Base-by-base conservation (phyloP, 1,140 invertebrate genomes). In the Drosophila trapezifrons region DNA sequence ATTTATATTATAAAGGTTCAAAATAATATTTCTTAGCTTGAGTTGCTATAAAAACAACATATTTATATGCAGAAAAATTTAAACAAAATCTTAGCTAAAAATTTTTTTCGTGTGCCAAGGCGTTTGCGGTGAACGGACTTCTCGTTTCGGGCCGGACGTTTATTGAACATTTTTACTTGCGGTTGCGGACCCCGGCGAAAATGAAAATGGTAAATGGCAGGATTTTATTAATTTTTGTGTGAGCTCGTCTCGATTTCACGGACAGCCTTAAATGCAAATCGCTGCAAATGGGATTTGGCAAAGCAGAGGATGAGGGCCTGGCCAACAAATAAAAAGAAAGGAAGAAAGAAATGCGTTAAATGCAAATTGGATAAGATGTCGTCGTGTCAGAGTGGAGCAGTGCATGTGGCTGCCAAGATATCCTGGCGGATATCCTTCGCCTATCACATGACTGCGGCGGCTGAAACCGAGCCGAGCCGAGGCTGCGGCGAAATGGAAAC, bases 311-410 rank as follows among this genome's bases (percentile, higher is more conserved):
- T 52, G 35, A 69, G 60, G 54, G 25, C 9, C 58, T 65, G 70
- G 60, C 42, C 52, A 32, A 52, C 20, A 42, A 20, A 35, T 0
- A 15, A 17, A 35, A 13, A 35, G 4, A 35, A 42, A 59, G 54
- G 47, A 54, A 42, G 45, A 80, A 83, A 80, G 73, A 83, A 83
- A 89, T 80, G 85, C 77, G 84, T 89, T 89, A 89, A 89, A 89
- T 89, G 84, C 84, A 89, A 89, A 89, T 89, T 89, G 84, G 84
- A 89, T 89, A 84, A 89, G 84, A 89, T 84, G 80, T 80, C 63
- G 81, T 51, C 62, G 56, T 45, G 47, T 52, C 60, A 52, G 58
- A 51, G 43, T 45, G 47, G 69, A 62, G 51, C 27, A 65, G 35
- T 57, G 66, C 56, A 47, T 60, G 69, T 38, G 59, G 52, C 51